phyloP scores from a whole-genome alignment of 2,888 invertebrate species.

The Eristalis arbustorum region DNA sequence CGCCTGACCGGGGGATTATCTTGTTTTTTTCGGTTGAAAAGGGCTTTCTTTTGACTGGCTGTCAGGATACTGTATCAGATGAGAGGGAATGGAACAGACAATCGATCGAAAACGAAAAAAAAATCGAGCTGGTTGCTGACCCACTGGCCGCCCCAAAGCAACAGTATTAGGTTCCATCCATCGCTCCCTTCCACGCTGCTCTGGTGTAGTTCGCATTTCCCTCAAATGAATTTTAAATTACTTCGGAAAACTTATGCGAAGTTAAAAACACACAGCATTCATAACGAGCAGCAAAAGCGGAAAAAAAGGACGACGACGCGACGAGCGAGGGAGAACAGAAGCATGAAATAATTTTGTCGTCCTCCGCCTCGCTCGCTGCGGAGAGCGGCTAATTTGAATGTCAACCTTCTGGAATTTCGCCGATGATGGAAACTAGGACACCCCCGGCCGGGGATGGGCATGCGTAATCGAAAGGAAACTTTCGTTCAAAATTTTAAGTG shows the following conservation, averaged over 20 bases:
- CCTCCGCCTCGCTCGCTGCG: background rate
- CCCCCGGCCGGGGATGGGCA: background rate
- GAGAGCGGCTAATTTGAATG: background rate
- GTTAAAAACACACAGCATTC: conserved; percentile 4
- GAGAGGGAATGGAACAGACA: background rate
- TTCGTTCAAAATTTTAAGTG: conserved; percentile 26
- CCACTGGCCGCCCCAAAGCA: background rate
- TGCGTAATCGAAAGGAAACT: background rate
- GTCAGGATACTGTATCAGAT: background rate
- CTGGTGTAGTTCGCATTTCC: background rate
- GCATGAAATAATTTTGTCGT: background rate
- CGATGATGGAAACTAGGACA: background rate
- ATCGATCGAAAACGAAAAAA: background rate
- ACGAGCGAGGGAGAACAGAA: background rate
- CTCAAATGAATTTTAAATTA: conserved; percentile 31
- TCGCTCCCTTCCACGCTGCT: background rate
- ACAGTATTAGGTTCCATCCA: conserved; percentile 3
- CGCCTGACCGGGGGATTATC: background rate
- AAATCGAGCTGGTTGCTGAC: background rate
- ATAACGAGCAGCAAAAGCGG: no score
- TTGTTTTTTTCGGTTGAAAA: background rate
- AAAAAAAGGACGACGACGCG: background rate
- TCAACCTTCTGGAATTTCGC: background rate
- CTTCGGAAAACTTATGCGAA: conserved; percentile 25
- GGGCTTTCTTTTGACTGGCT: background rate